phyloP scores from a whole-genome alignment of 2,113 vertebrate species.

The Petrocephalus microphthalmus region DNA sequence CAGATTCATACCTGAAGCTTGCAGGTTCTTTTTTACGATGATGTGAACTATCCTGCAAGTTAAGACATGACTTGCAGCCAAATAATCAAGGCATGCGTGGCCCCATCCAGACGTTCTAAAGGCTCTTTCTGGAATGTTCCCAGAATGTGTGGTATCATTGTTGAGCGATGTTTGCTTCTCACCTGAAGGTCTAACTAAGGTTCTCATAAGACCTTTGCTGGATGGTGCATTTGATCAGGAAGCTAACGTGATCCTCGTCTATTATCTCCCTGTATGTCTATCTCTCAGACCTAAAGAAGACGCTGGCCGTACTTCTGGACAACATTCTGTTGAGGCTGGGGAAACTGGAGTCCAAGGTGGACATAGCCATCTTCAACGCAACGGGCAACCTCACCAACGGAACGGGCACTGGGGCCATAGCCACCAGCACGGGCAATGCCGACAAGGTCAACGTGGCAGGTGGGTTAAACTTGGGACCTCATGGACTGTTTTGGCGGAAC shows the following conservation, averaged over 20 bases:
- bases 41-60: not conserved
- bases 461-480: constrained; percentile 38
- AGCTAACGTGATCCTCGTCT: not conserved
- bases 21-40: not conserved
- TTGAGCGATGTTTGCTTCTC: not conserved
- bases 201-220: not conserved
- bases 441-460: constrained; percentile 96
- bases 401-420: constrained; percentile 57
- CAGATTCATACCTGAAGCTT: not conserved
- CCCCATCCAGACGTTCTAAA: not conserved
- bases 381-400: constrained; percentile 86
- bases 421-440: constrained; percentile 64
- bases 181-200: not conserved
- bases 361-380: constrained; percentile 83
- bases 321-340: constrained; percentile 94
- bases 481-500: not conserved
- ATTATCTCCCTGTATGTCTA: not conserved
- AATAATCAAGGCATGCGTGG: not conserved
- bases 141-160: not conserved
- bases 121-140: not conserved
- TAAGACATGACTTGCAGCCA: no score
- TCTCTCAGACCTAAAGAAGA: constrained; percentile 92
- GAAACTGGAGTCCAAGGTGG: constrained; percentile 91
- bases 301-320: constrained; percentile 89
- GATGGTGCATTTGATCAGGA: not conserved